Evolutionary conservation across 2,113 vertebrate genomes (phyloP).

Genomic region (Oxyura jamaicensis): DNA sequence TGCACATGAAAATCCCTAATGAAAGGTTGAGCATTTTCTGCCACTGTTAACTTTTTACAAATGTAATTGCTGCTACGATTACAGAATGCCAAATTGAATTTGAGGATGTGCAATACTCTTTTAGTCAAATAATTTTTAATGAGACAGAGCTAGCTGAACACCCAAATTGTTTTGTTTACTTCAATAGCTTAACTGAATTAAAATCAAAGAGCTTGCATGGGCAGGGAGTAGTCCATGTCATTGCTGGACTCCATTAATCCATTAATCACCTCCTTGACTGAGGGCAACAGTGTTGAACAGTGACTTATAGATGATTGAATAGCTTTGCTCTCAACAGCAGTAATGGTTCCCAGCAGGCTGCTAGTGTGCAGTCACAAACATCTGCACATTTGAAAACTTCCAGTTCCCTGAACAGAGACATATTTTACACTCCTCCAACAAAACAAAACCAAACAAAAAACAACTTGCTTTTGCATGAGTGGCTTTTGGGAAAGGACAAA

Average conservation of each 20-base stretch:
- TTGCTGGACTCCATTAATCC: conserved; percentile 27
- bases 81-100: background rate
- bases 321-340: background rate
- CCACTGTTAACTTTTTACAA: conserved; percentile 38
- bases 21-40: conserved; percentile 62
- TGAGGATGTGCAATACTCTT: background rate
- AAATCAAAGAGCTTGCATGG: conserved; percentile 22
- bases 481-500: background rate
- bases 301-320: background rate
- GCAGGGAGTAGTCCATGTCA: conserved; percentile 20
- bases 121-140: conserved; percentile 39
- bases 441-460: background rate
- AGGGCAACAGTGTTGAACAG: background rate
- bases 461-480: background rate
- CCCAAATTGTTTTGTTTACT: conserved; percentile 48
- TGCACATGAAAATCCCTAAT: conserved; percentile 47
- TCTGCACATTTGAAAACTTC: background rate
- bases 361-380: background rate
- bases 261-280: conserved; percentile 42
- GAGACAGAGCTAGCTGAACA: background rate
- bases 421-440: background rate
- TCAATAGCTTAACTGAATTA: conserved; percentile 33
- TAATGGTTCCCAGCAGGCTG: conserved; percentile 1
- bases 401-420: background rate
- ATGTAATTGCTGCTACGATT: conserved; percentile 46